Evolutionary conservation across 2,113 vertebrate species (phyloP).

Genomic region (Bothrops jararaca): DNA sequence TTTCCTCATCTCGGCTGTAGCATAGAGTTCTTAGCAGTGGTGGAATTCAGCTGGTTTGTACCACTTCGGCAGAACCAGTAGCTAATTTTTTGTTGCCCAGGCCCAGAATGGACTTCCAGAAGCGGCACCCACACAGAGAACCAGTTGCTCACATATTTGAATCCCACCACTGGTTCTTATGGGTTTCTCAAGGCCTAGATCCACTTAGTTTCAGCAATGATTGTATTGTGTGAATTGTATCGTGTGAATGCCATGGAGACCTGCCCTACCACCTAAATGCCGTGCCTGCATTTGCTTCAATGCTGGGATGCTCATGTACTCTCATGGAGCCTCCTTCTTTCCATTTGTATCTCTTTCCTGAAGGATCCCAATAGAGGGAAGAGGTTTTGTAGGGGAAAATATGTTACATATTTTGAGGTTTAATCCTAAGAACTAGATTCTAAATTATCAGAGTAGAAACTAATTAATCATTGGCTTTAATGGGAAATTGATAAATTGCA

Average conservation of each 20-base stretch:
- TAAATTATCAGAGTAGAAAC: constrained; percentile 69
- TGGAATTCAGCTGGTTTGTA: no score
- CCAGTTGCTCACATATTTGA: no score
- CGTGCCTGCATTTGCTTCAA: neutral
- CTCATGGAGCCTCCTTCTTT: neutral
- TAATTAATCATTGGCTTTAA: constrained; percentile 84
- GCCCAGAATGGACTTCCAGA: no score
- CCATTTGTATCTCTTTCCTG: neutral
- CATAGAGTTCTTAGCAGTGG: neutral
- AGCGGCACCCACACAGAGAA: no score
- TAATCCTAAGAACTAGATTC: constrained; percentile 51
- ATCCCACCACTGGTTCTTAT: no score
- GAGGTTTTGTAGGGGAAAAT: neutral
- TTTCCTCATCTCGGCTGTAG: neutral
- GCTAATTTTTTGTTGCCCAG: no score
- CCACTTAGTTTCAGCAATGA: neutral
- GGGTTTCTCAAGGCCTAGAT: neutral
- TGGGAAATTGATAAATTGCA: constrained; percentile 79
- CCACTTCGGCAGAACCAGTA: no score
- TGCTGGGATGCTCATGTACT: neutral
- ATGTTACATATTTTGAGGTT: neutral
- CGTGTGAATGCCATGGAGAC: neutral
- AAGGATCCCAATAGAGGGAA: neutral
- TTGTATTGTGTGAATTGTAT: neutral
- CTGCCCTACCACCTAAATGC: neutral